Base-by-base conservation (phyloP, 2,797 vertebrate genomes). In the Aldrovandia affinis region DNA sequence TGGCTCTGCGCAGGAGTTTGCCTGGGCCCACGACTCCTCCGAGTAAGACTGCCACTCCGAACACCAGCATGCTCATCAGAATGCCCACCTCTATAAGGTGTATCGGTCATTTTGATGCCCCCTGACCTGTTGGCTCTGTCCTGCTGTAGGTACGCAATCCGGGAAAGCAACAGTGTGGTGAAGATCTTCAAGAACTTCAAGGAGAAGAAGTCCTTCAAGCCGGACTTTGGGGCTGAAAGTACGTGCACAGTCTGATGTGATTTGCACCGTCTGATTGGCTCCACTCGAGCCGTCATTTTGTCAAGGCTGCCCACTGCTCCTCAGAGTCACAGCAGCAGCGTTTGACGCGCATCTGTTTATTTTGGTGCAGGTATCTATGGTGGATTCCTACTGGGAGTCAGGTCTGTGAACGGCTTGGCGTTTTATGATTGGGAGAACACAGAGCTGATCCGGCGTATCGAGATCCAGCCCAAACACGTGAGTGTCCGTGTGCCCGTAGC, bases 161-260 rank as follows among this genome's bases (percentile, higher is more conserved):
- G 98, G 87, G 98, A 99, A 88, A 99, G 97, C 94, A 99, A 93
- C 95, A 99, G 98, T 44, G 90, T 98, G 36, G 98, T 99, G 75
- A 99, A 99, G 93, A 97, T 99, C 92, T 99, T 99, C 93, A 99
- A 99, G 93, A 99, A 99, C 83, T 99, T 99, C 92, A 99, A 99
- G 91, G 98, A 99, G 92, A 99, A 99, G 93, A 99, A 99, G 87
- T 97, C 97, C 0, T 99, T 99, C 90, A 99, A 99, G 90, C 98
- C 98, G n/a, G 98, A 99, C 92, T 99, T 99, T 95, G 98, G 98
- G 91, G 98, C 98, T 86, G 98, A 99, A 95, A 97, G 98, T 97
- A 91, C n/a, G n/a, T 90, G 87, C 47, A 0, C 2, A n/a, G 10
- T 28, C 33, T 7, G 50, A 57, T 54, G 2, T 39, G 55, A 47